Evolutionary conservation across 2,797 vertebrate species (phyloP).

Genomic region (Anomalospiza imberbis): DNA sequence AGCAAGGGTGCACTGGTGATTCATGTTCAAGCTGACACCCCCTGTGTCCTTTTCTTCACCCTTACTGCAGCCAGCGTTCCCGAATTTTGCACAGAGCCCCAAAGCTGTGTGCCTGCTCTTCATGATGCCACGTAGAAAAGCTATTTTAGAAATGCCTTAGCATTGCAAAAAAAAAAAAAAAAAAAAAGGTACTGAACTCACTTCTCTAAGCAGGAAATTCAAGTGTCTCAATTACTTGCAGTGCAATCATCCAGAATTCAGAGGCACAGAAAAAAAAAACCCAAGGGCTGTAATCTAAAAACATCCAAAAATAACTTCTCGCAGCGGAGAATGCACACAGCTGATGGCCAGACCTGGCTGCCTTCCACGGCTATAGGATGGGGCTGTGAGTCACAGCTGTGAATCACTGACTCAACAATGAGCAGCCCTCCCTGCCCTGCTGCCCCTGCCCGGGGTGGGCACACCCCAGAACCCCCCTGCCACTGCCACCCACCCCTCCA

Average conservation of each 20-base stretch:
- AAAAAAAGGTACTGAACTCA: not conserved
- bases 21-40: not conserved
- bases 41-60: not conserved
- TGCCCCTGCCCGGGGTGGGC: not conserved
- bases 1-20: not conserved
- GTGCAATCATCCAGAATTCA: constrained; percentile 50
- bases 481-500: fast-evolving
- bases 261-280: not conserved
- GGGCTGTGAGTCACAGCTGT: constrained; percentile 4
- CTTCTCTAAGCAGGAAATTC: constrained; percentile 36
- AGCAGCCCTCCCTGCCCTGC: not conserved
- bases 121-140: not conserved
- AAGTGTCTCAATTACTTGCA: constrained; percentile 23
- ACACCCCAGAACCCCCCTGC: not conserved
- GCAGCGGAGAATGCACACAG: not conserved
- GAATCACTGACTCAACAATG: not conserved
- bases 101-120: not conserved
- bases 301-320: constrained; percentile 27
- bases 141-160: constrained; percentile 44
- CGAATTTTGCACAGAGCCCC: not conserved
- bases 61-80: not conserved
- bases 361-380: not conserved
- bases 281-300: constrained; percentile 40
- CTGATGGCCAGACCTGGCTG: constrained; percentile 35
- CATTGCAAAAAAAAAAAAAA: not conserved